A percentile compares a stretch with the other conserved stretches of the same genome.
Evolutionary conservation across 2,113 vertebrate genomes (phyloP).

Genomic region (Silurus glanis): DNA sequence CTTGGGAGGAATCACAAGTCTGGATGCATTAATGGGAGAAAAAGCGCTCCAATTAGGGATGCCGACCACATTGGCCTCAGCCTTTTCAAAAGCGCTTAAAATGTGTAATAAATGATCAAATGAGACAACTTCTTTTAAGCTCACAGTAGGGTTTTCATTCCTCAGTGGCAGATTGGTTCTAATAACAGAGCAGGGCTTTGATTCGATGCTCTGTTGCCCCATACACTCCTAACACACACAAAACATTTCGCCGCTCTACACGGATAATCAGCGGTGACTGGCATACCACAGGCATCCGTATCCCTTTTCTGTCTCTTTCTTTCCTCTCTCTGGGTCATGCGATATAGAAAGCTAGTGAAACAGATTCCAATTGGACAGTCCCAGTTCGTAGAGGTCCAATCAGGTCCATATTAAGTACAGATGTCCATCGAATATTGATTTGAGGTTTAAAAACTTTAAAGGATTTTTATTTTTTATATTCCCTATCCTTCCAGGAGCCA

Average conservation of each 20-base stretch:
- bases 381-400: neutral
- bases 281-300: constrained; percentile 59
- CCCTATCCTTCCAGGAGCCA: neutral
- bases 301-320: constrained; percentile 35
- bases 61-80: constrained; percentile 69
- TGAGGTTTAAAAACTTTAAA: constrained; percentile 20
- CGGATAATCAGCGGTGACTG: constrained; percentile 67
- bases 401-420: constrained; percentile 8
- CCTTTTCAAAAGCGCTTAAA: constrained; percentile 77
- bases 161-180: constrained; percentile 69
- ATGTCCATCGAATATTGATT: constrained; percentile 22
- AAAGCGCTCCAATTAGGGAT: constrained; percentile 72
- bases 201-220: constrained; percentile 62
- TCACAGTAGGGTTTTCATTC: constrained; percentile 73
- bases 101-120: constrained; percentile 80
- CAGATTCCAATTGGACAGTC: neutral
- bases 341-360: constrained; percentile 21
- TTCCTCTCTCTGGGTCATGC: constrained; percentile 19
- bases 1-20: constrained; percentile 71
- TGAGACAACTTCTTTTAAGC: constrained; percentile 74
- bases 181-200: constrained; percentile 73
- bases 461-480: neutral
- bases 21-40: constrained; percentile 73
- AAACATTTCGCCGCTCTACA: constrained; percentile 65
- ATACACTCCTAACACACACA: constrained; percentile 57